A percentile compares a stretch with the other conserved stretches of the same genome.
Conservation (phyloP, 2,113 vertebrate species). For the Tricholaema leucomelas region DNA sequence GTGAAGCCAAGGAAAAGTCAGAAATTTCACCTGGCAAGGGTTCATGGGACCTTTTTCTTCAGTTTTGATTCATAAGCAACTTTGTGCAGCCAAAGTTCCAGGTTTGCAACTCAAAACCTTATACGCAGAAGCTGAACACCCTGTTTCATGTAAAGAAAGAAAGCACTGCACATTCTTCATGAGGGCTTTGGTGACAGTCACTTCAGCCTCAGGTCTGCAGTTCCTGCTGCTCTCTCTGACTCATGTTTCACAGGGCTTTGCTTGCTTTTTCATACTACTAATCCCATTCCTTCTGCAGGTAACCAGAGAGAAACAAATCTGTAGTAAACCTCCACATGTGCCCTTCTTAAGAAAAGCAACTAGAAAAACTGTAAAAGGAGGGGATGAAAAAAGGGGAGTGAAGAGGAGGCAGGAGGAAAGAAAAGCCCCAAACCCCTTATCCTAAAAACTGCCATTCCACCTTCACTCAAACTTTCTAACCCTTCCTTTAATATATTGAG, state of each 20-base stretch:
- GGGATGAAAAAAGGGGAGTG: neutral
- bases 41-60: neutral
- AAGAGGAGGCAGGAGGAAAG: too few relatives aligned
- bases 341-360: neutral
- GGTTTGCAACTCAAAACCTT: neutral
- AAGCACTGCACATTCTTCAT: fast-evolving
- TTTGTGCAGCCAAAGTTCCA: neutral
- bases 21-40: neutral
- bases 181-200: neutral
- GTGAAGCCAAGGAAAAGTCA: conserved; percentile 35
- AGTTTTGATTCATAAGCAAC: neutral
- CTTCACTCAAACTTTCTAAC: neutral
- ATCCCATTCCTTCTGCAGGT: neutral
- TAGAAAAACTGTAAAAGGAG: fast-evolving
- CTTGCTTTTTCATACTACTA: neutral
- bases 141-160: neutral
- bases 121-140: neutral
- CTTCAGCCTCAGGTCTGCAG: neutral
- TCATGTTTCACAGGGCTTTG: neutral
- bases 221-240: neutral
- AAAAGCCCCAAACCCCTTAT: neutral
- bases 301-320: neutral
- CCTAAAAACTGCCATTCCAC: neutral
- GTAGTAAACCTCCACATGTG: neutral
- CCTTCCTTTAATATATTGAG: neutral